Percentiles rank a stretch among this genome's conserved stretches.
phyloP scores from a whole-genome alignment of 2,113 vertebrate species.

The Hydrochoerus hydrochaeris region DNA sequence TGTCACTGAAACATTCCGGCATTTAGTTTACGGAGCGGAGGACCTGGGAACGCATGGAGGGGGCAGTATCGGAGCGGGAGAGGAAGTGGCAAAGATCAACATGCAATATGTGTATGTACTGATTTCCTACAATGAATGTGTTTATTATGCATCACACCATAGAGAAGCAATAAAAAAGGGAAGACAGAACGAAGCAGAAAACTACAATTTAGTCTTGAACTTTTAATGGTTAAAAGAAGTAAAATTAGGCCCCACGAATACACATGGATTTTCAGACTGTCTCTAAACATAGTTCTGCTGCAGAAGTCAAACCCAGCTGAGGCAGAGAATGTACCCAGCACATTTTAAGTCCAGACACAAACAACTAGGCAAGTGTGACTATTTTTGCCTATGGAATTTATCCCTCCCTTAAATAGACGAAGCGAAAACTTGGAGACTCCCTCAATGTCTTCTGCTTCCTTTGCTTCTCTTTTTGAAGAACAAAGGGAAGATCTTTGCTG shows the following conservation, averaged over 20 bases:
- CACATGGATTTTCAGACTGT: accelerated
- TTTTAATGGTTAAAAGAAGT: neutral
- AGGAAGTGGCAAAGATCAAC: neutral
- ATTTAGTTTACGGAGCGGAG: neutral
- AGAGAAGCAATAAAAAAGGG: neutral
- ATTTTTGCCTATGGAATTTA: neutral
- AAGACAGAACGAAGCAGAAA: neutral
- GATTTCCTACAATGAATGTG: neutral
- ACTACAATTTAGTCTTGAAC: neutral
- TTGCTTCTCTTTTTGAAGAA: neutral
- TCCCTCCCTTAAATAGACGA: neutral
- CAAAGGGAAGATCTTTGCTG: neutral
- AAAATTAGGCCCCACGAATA: neutral
- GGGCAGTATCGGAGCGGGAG: neutral
- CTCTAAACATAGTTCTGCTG: neutral
- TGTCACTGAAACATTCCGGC: neutral
- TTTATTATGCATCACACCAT: neutral
- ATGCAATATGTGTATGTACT: accelerated
- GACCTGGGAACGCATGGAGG: neutral
- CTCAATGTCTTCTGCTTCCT: neutral
- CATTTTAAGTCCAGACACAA: neutral
- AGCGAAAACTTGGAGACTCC: neutral
- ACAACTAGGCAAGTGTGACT: neutral
- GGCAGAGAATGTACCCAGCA: too few relatives aligned
- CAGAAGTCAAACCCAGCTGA: too few relatives aligned